Conservation (phyloP, 2,888 invertebrate genomes). For the Dynastes maya region DNA sequence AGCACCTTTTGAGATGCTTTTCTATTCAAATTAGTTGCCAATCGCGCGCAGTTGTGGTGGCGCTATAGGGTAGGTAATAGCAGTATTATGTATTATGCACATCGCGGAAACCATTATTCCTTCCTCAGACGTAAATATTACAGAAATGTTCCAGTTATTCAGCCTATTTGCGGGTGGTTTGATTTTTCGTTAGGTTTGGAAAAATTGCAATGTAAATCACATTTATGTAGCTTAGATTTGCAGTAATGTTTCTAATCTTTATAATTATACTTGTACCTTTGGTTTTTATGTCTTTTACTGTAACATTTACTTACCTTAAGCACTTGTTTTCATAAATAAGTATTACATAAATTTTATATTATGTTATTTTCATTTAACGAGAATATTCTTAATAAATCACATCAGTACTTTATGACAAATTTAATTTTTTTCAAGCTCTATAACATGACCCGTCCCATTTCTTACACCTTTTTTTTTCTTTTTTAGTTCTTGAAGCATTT, state of each 20-base stretch:
- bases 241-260: too few relatives aligned
- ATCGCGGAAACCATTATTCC: conserved; percentile 8
- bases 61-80: not conserved
- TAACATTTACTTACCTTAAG: too few relatives aligned
- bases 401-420: too few relatives aligned
- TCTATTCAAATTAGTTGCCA: conserved; percentile 32
- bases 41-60: not conserved
- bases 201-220: not conserved
- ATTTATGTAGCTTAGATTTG: not conserved
- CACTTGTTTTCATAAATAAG: too few relatives aligned
- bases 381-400: too few relatives aligned
- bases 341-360: too few relatives aligned
- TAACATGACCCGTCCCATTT: not conserved
- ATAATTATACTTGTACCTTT: too few relatives aligned
- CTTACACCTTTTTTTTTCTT: not conserved
- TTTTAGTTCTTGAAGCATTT: not conserved
- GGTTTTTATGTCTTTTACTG: too few relatives aligned
- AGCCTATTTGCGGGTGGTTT: not conserved
- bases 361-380: too few relatives aligned
- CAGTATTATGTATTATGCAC: conserved; percentile 12
- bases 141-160: conserved; percentile 2
- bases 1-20: conserved; percentile 26
- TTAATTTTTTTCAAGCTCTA: too few relatives aligned
- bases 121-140: conserved; percentile 2
- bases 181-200: not conserved